These are phyloP conservation scores for Sinella curviseta DNA, from an alignment of 1,140 invertebrate species.

Conservation along the genomic window DNA sequence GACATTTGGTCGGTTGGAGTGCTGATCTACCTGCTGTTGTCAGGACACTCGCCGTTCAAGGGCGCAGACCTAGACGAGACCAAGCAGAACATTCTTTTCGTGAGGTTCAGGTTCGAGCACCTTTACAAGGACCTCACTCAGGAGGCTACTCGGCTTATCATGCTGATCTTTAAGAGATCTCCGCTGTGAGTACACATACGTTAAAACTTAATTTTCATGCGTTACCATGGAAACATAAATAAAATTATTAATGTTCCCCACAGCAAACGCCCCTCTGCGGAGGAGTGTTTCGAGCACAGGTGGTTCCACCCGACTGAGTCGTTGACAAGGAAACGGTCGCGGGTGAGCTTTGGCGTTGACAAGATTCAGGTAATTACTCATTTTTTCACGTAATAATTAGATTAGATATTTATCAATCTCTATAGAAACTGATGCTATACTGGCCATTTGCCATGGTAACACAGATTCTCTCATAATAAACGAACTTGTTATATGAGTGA, in stretches of 20 bases:
- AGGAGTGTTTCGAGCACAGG: conserved; percentile 81
- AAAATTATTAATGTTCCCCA: conserved; percentile 6
- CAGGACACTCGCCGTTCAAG: conserved; percentile 88
- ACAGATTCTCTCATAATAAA: no score
- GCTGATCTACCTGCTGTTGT: conserved; percentile 88
- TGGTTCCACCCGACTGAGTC: conserved; percentile 89
- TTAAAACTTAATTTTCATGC: conserved; percentile 30
- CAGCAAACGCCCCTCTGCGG: conserved; percentile 30
- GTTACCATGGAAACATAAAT: conserved; percentile 13
- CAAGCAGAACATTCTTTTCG: conserved; percentile 85
- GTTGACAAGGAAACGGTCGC: conserved; percentile 76
- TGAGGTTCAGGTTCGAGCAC: conserved; percentile 90
- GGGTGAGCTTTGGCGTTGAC: not conserved
- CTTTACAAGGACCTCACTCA: conserved; percentile 91
- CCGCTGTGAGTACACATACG: conserved; percentile 67
- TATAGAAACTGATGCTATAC: no score
- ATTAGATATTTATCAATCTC: no score
- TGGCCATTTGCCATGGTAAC: no score
- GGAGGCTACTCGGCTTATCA: conserved; percentile 90
- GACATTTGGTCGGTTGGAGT: conserved; percentile 97
- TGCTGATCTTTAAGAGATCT: conserved; percentile 89
- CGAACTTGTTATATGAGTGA: no score
- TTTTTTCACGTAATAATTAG: no score
- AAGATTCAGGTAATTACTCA: conserved; percentile 24
- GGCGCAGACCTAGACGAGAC: conserved; percentile 81